phyloP scores from a whole-genome alignment of 2,113 vertebrate species.

The Taurulus bubalis region DNA sequence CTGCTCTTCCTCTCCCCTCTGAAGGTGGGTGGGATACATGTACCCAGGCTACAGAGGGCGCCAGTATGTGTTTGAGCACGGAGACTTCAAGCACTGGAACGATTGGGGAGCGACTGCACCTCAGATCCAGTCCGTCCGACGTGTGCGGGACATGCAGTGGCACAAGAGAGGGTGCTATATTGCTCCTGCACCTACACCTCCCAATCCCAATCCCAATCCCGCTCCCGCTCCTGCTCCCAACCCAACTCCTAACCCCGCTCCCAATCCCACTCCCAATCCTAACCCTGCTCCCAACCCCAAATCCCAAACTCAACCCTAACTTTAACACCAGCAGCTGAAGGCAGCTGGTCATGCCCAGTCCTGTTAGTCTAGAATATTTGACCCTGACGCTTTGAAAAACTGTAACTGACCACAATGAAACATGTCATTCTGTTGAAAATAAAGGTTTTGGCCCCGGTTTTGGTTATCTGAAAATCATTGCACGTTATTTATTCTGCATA shows the following conservation, averaged over 20 bases:
- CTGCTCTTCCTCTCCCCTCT: background rate
- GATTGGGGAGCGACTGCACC: slow-evolving; percentile 91
- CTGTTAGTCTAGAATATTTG: slow-evolving; percentile 45
- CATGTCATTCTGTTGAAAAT: slow-evolving; percentile 75
- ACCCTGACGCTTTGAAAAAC: slow-evolving; percentile 54
- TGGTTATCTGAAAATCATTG: slow-evolving; percentile 30
- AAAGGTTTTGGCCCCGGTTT: slow-evolving; percentile 74
- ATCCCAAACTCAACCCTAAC: slow-evolving; percentile 63
- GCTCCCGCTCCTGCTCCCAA: slow-evolving; percentile 2
- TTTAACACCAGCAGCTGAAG: slow-evolving; percentile 69
- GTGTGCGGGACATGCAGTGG: slow-evolving; percentile 92
- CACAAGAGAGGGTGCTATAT: slow-evolving; percentile 86
- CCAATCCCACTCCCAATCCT: slow-evolving; percentile 67
- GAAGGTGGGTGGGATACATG: slow-evolving; percentile 94
- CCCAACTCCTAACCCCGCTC: background rate
- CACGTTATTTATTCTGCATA: slow-evolving; percentile 10
- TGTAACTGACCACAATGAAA: slow-evolving; percentile 58
- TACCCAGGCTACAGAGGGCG: slow-evolving; percentile 92
- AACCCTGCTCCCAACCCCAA: slow-evolving; percentile 68
- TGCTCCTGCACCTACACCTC: slow-evolving; percentile 55
- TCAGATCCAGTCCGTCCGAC: slow-evolving; percentile 91
- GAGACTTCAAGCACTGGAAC: slow-evolving; percentile 93
- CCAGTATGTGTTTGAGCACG: slow-evolving; percentile 90
- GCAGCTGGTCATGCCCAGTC: slow-evolving; percentile 27
- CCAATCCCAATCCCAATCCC: slow-evolving; percentile 1